Evolutionary conservation across 2,888 invertebrate species (phyloP), one percentile per base, ranked within the genome.

Genomic region (Blastobasis adustella): DNA sequence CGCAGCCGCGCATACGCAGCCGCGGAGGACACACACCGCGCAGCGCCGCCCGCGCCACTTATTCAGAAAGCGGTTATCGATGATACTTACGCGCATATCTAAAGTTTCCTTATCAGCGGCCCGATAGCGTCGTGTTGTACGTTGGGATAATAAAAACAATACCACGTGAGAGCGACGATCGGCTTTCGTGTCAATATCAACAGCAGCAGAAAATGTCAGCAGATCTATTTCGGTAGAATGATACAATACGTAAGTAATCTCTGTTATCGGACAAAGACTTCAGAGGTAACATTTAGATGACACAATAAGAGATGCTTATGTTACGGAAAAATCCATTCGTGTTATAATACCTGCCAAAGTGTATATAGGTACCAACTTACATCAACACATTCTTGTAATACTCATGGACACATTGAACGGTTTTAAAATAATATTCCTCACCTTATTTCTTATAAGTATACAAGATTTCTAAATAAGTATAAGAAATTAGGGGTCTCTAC

Each of bases 211-310:
- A 70, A 73, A 73, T 75, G 67, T 76, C 70, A 73, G 77, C 73
- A 73, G 74, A 70, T 78, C 73, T 84, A 79, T 82, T 84, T 83
- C 76, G 56, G 74, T 71, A 62, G 67, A 64, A 69, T 76, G 81
- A 79, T 81, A 79, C 70, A 75, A 73, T 74, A 71, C 7, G 10
- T 38, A 38, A 65, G 59, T 65, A 62, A 63, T 65, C 61, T 61
- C 66, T 74, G 71, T 83, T 86, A 86, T 87, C 85, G 82, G 82
- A 67, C 85, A 84, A 82, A 83, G 79, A 79, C 82, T 71, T 64
- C 60, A 58, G 23, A 23, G 23, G 23, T 23, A 23, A 23, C 10
- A 5, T 42, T 42, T 1, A 42, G 42, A 42, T 42, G 42, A 42
- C 23, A 23, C 23, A 23, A 23, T 23, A 23, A 23, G 23, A 39